A percentile compares a stretch with the other conserved stretches of the same genome.
Evolutionary conservation across 2,888 invertebrate genomes (phyloP).

Genomic region (Gnatocerus cornutus): DNA sequence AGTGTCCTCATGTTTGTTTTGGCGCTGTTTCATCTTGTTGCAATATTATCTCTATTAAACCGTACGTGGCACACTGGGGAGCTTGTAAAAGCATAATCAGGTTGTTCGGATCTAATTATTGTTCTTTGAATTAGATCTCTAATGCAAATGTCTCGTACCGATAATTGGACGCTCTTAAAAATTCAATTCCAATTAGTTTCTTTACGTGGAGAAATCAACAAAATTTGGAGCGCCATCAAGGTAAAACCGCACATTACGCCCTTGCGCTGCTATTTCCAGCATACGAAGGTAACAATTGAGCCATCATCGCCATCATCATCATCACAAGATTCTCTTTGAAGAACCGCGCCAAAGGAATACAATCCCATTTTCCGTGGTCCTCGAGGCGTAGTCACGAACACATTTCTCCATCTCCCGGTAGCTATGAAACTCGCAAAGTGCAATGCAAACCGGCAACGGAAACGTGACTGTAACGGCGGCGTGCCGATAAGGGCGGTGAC

Average conservation of each 20-base stretch:
- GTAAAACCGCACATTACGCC: constrained; percentile 12
- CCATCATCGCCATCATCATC: constrained; percentile 19
- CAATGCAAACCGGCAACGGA: constrained; percentile 16
- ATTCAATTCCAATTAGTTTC: no score
- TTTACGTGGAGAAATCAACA: no score
- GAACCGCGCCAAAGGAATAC: constrained; percentile 12
- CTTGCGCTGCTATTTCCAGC: constrained; percentile 8
- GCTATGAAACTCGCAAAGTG: constrained; percentile 16
- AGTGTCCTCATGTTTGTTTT: constrained; percentile 2
- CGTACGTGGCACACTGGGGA: no score
- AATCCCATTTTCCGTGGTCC: constrained; percentile 21
- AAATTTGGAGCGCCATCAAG: constrained; percentile 3
- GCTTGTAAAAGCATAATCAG: no score
- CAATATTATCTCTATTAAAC: not conserved
- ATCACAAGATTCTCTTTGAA: constrained; percentile 10
- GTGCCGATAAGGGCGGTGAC: not conserved
- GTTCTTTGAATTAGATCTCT: no score
- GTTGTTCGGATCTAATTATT: no score
- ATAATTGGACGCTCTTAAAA: no score
- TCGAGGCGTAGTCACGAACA: constrained; percentile 21
- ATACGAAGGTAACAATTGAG: constrained; percentile 18
- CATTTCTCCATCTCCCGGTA: not conserved
- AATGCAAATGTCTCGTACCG: no score
- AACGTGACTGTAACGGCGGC: constrained; percentile 4
- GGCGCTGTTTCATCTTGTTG: constrained; percentile 2